Conservation (phyloP, 2,797 vertebrate species). For the Cottoperca gobio region DNA sequence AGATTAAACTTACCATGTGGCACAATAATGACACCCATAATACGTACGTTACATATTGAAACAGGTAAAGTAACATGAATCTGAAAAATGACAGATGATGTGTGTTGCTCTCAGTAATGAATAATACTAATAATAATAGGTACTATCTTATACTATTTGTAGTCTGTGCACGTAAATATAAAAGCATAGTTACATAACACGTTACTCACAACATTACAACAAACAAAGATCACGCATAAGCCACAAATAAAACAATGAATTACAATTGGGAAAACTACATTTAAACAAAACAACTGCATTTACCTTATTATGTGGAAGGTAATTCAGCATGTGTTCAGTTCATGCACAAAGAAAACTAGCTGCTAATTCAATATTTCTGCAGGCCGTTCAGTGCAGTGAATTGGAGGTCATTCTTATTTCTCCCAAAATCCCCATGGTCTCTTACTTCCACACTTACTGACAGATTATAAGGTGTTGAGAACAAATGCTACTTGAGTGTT, state of each 20-base stretch:
- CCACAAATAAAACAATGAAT: neutral
- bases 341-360: neutral
- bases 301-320: neutral
- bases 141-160: neutral
- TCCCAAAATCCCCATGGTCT: neutral
- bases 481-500: constrained; percentile 52
- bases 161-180: neutral
- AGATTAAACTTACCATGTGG: constrained; percentile 19
- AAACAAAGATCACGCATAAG: neutral
- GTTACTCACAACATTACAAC: neutral
- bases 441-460: constrained; percentile 22
- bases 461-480: constrained; percentile 28
- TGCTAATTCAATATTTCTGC: neutral
- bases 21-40: neutral
- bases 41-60: neutral
- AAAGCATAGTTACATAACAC: constrained; percentile 2
- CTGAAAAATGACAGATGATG: neutral
- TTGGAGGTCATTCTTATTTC: neutral
- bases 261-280: neutral
- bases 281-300: neutral
- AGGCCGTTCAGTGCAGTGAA: neutral
- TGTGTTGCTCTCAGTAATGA: neutral
- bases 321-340: neutral
- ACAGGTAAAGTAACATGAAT: neutral
- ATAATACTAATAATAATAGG: neutral